Percentiles rank a stretch among this genome's conserved stretches.
Conservation (phyloP, 2,888 invertebrate species). For the Darwinula stevensoni region DNA sequence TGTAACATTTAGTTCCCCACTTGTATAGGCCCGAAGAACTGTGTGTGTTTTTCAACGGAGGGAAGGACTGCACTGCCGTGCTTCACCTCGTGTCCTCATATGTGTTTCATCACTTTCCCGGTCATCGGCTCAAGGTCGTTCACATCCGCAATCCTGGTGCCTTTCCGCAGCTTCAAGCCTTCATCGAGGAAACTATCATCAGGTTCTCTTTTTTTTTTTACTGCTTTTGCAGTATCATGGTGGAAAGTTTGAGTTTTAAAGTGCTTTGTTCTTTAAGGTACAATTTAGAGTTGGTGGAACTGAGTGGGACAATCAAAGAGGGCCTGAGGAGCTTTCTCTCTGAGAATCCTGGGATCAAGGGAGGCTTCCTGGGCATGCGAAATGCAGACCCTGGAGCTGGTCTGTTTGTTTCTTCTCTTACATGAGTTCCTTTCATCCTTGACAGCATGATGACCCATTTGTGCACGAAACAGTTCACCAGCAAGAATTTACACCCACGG, state of each 20-base stretch:
- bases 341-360: constrained; percentile 29
- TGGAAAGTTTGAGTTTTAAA: too few species aligned
- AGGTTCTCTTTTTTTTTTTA: too few species aligned
- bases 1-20: too few species aligned
- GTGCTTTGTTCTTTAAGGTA: constrained; percentile 22
- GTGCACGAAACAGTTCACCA: too few species aligned
- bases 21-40: constrained; percentile 42
- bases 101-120: constrained; percentile 11
- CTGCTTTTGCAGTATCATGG: too few species aligned
- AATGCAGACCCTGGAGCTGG: constrained; percentile 51
- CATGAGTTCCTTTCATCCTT: too few species aligned
- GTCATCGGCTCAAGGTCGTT: constrained; percentile 28
- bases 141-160: constrained; percentile 51
- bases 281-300: constrained; percentile 33
- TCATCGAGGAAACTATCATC: constrained; percentile 33
- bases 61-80: constrained; percentile 88
- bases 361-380: constrained; percentile 72
- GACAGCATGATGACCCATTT: too few species aligned
- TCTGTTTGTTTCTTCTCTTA: too few species aligned
- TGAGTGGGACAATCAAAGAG: constrained; percentile 35
- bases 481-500: constrained; percentile 32
- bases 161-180: constrained; percentile 52
- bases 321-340: constrained; percentile 31
- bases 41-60: constrained; percentile 85
- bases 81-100: constrained; percentile 34